Evolutionary conservation across 1,140 invertebrate genomes (phyloP).

Genomic region (Eulimnadia texana): DNA sequence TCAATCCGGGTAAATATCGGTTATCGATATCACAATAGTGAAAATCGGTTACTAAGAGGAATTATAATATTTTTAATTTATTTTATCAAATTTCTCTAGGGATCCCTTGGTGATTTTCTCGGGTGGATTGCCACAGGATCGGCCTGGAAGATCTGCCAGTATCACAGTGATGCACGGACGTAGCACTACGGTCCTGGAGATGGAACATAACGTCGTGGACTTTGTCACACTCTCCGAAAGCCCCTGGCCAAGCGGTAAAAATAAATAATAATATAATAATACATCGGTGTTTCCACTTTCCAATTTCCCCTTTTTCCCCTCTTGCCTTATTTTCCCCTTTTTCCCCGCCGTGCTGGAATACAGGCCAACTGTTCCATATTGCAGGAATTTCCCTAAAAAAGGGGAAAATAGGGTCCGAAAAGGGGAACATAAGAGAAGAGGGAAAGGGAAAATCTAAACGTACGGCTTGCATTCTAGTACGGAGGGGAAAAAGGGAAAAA

Average conservation of each 20-base stretch:
- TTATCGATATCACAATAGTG: neutral
- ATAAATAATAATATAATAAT: constrained; percentile 16
- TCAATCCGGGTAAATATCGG: constrained; percentile 57
- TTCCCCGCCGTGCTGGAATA: too few species aligned
- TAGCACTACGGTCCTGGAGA: constrained; percentile 91
- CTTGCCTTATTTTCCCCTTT: too few species aligned
- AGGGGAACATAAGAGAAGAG: too few species aligned
- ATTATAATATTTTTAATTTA: too few species aligned
- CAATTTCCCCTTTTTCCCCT: too few species aligned
- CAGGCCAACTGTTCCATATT: too few species aligned
- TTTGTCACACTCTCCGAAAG: constrained; percentile 91
- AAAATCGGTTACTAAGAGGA: too few species aligned
- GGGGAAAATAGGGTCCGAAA: too few species aligned
- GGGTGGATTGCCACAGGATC: constrained; percentile 80
- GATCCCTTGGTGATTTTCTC: constrained; percentile 88
- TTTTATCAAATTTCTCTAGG: constrained; percentile 33
- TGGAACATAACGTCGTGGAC: constrained; percentile 96
- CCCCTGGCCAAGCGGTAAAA: constrained; percentile 75
- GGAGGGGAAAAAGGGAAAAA: too few species aligned
- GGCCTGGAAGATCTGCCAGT: constrained; percentile 75
- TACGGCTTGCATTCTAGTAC: too few species aligned
- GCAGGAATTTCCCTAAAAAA: too few species aligned
- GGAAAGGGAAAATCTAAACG: too few species aligned
- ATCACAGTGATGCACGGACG: constrained; percentile 91
- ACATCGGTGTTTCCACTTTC: neutral